Conservation (phyloP, 2,888 invertebrate genomes). For the Hypsopygia costalis region DNA sequence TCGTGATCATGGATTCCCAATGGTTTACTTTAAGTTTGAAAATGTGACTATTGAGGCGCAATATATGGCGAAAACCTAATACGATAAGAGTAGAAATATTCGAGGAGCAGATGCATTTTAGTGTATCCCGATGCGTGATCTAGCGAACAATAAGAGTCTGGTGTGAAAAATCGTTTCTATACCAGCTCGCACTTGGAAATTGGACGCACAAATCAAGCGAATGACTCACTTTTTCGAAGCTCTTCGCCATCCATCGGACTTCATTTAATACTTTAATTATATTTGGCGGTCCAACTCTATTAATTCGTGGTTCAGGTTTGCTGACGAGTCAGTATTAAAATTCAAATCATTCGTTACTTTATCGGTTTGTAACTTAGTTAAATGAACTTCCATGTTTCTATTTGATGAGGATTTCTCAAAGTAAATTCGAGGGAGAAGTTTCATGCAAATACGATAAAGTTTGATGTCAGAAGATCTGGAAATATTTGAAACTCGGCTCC, state of each 20-base stretch:
- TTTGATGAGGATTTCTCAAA: slow-evolving; percentile 50
- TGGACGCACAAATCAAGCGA: slow-evolving; percentile 51
- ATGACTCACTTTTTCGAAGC: too few species aligned
- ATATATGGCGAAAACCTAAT: slow-evolving; percentile 22
- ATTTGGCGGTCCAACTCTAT: slow-evolving; percentile 14
- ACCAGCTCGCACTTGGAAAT: slow-evolving; percentile 30
- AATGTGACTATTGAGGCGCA: slow-evolving; percentile 1
- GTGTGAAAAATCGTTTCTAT: slow-evolving; percentile 28
- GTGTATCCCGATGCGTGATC: slow-evolving; percentile 44
- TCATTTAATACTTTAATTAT: slow-evolving; percentile 14
- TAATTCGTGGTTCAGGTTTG: slow-evolving; percentile 23
- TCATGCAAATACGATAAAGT: slow-evolving; percentile 49
- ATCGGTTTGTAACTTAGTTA: slow-evolving; percentile 53
- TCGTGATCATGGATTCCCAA: background rate
- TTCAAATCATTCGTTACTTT: slow-evolving; percentile 48
- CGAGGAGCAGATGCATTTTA: slow-evolving; percentile 45
- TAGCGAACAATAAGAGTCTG: slow-evolving; percentile 29
- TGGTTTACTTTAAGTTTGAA: background rate
- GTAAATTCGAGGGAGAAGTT: slow-evolving; percentile 46
- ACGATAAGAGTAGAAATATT: slow-evolving; percentile 29
- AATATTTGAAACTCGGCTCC: slow-evolving; percentile 33
- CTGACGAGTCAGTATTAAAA: slow-evolving; percentile 41
- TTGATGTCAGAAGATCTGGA: slow-evolving; percentile 35
- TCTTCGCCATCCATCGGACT: too few species aligned
- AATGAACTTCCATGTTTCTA: slow-evolving; percentile 51